Conservation (phyloP, 2,113 vertebrate species). For the Motacilla tschutschensis region DNA sequence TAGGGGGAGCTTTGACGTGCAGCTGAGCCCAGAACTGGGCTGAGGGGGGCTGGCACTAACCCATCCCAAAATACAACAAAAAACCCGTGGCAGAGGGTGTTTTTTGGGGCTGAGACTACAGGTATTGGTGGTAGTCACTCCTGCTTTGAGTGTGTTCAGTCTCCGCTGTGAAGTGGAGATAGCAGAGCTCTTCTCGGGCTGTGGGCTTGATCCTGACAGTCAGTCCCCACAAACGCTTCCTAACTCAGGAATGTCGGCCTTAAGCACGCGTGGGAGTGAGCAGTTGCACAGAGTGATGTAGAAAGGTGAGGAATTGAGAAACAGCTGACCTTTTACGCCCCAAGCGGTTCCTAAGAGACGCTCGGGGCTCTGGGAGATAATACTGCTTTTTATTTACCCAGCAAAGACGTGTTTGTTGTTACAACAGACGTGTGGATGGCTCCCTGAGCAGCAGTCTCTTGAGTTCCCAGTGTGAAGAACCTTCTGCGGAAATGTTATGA, state of each 20-base stretch:
- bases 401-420: conserved; percentile 1
- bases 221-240: not conserved
- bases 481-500: not conserved
- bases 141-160: not conserved
- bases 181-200: accelerated
- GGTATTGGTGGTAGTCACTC: not conserved
- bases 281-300: conserved; percentile 18
- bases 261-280: not conserved
- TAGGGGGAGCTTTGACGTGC: not conserved
- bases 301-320: conserved; percentile 50
- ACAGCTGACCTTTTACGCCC: conserved; percentile 11
- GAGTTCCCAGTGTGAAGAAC: not conserved
- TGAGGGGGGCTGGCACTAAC: not conserved
- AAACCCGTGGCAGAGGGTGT: accelerated
- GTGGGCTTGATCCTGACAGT: not conserved
- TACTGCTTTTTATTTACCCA: conserved; percentile 34
- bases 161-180: not conserved
- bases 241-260: not conserved
- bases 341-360: not conserved
- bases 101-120: not conserved
- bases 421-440: not conserved
- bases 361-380: not conserved
- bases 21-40: not conserved
- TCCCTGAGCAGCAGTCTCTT: not conserved
- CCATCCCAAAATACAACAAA: not conserved